phyloP scores from a whole-genome alignment of 2,113 vertebrate genomes.

The Poicephalus gulielmi region DNA sequence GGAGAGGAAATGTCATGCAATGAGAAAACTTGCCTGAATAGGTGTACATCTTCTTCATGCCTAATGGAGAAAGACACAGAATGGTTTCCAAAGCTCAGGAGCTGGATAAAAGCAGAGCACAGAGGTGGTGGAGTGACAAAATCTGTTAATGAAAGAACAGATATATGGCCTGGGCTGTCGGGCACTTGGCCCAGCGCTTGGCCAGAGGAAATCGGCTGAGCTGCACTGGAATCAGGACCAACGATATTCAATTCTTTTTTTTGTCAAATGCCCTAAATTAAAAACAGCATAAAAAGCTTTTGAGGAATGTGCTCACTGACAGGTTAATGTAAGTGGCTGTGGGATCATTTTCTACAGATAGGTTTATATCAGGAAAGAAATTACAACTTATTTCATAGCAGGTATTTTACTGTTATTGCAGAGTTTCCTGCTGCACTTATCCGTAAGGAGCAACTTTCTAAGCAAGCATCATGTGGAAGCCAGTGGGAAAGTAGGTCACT shows the following conservation, averaged over 20 bases:
- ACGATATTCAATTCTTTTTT: background rate
- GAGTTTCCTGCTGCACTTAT: background rate
- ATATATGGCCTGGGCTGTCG: background rate
- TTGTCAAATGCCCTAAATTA: constrained; percentile 33
- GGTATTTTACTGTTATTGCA: constrained; percentile 4
- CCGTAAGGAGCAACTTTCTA: background rate
- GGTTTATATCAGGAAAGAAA: constrained; percentile 28
- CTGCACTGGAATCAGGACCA: background rate
- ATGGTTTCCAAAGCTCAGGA: background rate
- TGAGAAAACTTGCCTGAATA: background rate
- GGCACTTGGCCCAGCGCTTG: background rate
- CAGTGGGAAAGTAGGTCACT: background rate
- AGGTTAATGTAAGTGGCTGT: constrained; percentile 45
- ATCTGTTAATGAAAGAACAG: constrained; percentile 23
- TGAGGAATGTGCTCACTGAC: constrained; percentile 36
- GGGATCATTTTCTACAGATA: constrained; percentile 35
- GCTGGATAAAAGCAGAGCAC: background rate
- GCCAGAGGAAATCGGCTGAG: background rate
- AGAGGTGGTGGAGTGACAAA: background rate
- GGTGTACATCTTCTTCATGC: background rate
- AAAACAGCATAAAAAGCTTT: constrained; percentile 56
- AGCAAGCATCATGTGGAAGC: fast-evolving
- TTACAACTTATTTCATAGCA: background rate
- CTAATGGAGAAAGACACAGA: background rate
- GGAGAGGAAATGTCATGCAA: background rate